Evolutionary conservation across 35 echinoderm and acorn worm genomes (phyloP).

Genomic region (Apostichopus californicus): DNA sequence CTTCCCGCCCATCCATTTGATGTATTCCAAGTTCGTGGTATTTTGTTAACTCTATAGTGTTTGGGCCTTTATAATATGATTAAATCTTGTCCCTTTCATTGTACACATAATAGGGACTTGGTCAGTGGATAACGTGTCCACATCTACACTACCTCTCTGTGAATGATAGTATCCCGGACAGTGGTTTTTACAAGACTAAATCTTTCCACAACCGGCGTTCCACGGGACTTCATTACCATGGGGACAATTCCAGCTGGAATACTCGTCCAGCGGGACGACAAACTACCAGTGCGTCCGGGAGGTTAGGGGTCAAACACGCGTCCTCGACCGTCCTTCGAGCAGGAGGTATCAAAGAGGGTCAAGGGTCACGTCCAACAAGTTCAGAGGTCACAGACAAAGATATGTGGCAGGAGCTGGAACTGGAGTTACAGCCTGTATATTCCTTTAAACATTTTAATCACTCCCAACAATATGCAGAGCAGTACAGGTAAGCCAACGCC

Average conservation of each 20-base stretch:
- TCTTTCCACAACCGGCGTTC: not conserved
- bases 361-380: conserved; percentile 41
- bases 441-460: conserved; percentile 70
- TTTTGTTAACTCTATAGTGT: too few species aligned
- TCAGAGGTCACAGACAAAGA: conserved; percentile 29
- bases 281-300: conserved; percentile 51
- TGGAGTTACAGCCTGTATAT: conserved; percentile 35
- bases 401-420: conserved; percentile 13
- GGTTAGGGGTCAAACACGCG: conserved; percentile 35
- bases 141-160: conserved; percentile 36
- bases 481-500: conserved; percentile 59
- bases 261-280: not conserved
- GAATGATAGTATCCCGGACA: conserved; percentile 51
- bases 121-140: conserved; percentile 59
- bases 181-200: not conserved
- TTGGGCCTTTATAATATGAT: too few species aligned
- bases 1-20: too few species aligned
- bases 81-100: too few species aligned
- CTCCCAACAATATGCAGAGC: conserved; percentile 57
- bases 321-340: conserved; percentile 23
- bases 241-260: not conserved
- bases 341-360: not conserved
- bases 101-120: conserved; percentile 45
- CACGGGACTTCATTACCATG: not conserved
- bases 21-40: too few species aligned